Base-by-base conservation (phyloP, 2,113 vertebrate species). In the Gasterosteus aculeatus region DNA sequence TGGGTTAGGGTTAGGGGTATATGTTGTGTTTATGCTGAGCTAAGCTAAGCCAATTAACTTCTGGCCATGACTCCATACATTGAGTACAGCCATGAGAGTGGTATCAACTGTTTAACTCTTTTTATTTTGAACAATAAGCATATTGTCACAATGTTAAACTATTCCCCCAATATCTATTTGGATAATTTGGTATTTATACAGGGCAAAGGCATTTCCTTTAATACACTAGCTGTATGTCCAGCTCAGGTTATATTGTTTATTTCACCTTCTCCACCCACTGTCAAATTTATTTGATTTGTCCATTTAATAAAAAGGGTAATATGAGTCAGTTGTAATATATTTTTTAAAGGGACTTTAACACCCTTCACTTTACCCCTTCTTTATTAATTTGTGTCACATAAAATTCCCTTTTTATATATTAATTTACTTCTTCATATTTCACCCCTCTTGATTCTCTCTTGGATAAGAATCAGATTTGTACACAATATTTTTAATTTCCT, bases 401-500 rank as follows among this genome's bases (percentile, higher is more conserved):
- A 60, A 42, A 11, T 59, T 57, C 41, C 44, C 10, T 29, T 47
- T 60, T 58, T 51, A n/a, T n/a, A 39, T 39, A 10, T 66, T 38
- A 62, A 61, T 69, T 58, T 29, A 61, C 49, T 11, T 58, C 22
- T 51, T 66, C 16, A 39, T 75, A 26, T 75, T 12, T 60, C 33
- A 54, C 10, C 15, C 59, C 35, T 57, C 10, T 42, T 72, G 63
- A 26, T 26, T 26, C 22, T 26, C 22, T 26, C 22, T 26, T 65
- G 68, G 44, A 63, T 71, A 58, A n/a, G 31, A 70, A 68, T 83
- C 76, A 62, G 11, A 75, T 77, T 67, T 79, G 66, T 84, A 85
- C 39, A 82, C 69, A 71, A 78, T 85, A 60, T 69, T 83, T 84
- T 66, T 59, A 72, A 75, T 77, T 83, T 82, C 63, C 69, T 80